Conservation (phyloP, 2,797 vertebrate genomes). For the Macropus fuliginosus region DNA sequence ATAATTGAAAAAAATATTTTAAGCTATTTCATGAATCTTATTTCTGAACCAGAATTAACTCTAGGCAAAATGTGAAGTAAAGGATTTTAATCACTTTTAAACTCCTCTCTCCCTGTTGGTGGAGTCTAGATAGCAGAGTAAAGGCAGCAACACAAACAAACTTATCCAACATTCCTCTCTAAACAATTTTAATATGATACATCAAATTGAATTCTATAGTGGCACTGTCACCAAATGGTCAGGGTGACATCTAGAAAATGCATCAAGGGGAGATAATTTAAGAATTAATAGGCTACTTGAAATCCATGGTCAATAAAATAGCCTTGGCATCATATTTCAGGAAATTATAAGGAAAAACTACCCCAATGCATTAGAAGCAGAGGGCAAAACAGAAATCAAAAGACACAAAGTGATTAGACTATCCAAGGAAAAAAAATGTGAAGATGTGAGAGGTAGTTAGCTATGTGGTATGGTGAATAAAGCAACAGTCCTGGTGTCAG, state of each 20-base stretch:
- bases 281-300: too few species aligned
- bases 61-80: background rate
- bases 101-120: background rate
- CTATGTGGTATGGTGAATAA: background rate
- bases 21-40: slow-evolving; percentile 29
- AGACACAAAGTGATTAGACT: background rate
- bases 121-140: background rate
- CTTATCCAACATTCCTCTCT: background rate
- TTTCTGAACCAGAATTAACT: background rate
- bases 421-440: background rate
- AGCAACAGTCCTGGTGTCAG: background rate
- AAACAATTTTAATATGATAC: background rate
- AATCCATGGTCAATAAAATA: too few species aligned
- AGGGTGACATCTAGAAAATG: background rate
- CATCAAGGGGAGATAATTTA: background rate
- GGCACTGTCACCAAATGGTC: background rate
- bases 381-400: background rate
- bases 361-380: too few species aligned
- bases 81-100: slow-evolving; percentile 14
- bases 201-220: background rate
- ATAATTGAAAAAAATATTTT: background rate
- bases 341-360: too few species aligned
- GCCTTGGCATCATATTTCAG: too few species aligned
- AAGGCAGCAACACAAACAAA: background rate
- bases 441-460: background rate